These are phyloP conservation scores for Sarcophaga subvicina DNA, from an alignment of 2,888 invertebrate genomes.

Conservation along the genomic window DNA sequence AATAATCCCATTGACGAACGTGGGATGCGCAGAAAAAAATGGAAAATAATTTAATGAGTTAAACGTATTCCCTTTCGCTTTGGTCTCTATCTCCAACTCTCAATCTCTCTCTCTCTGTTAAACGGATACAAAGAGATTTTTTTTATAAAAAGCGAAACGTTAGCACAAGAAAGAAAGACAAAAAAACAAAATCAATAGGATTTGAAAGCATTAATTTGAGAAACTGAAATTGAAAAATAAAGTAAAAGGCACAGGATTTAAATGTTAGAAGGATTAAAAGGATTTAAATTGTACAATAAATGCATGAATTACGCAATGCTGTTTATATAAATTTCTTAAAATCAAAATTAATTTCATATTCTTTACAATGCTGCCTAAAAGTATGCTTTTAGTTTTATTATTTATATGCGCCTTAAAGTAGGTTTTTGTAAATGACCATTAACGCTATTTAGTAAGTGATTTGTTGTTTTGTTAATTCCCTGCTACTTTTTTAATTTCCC, in stretches of 20 bases:
- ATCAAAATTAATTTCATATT: not conserved
- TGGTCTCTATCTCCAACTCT: not conserved
- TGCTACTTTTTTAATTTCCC: not conserved
- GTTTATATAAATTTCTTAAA: not conserved
- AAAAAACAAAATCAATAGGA: not conserved
- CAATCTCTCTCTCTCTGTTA: not conserved
- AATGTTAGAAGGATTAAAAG: not conserved
- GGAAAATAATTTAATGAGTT: not conserved
- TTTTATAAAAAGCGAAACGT: not conserved
- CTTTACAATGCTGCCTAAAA: not conserved
- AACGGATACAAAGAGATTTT: not conserved
- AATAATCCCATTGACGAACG: constrained; percentile 54
- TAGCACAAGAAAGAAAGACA: too few species aligned
- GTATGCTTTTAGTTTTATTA: not conserved
- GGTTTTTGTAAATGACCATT: not conserved
- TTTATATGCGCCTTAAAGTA: not conserved
- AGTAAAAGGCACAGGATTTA: not conserved
- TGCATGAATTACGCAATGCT: too few species aligned
- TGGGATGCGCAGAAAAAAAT: not conserved
- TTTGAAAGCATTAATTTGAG: not conserved
- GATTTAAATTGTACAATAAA: not conserved
- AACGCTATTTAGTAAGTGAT: not conserved
- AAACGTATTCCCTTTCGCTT: not conserved
- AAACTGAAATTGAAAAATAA: not conserved
- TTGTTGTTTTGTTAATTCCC: not conserved